Evolutionary conservation across 2,888 invertebrate species (phyloP).

Genomic region (Meandrusa payeni): DNA sequence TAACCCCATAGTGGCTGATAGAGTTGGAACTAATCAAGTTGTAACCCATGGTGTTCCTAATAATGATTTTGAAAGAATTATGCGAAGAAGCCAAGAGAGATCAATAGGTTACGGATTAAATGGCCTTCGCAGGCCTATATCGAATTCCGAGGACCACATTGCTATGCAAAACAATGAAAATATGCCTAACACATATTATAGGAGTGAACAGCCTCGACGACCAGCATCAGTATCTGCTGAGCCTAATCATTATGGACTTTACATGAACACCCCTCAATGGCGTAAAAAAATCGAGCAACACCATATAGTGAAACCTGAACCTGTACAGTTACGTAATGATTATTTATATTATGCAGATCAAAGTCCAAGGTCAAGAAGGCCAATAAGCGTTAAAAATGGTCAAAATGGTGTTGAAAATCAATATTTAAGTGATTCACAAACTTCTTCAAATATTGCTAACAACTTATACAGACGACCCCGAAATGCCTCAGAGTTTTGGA

Average conservation of each 20-base stretch:
- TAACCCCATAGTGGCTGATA: constrained; percentile 53
- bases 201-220: constrained; percentile 64
- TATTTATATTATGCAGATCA: constrained; percentile 87
- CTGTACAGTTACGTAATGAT: constrained; percentile 66
- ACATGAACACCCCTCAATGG: constrained; percentile 65
- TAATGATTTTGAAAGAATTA: constrained; percentile 72
- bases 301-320: constrained; percentile 60
- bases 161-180: constrained; percentile 75
- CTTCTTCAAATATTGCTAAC: constrained; percentile 53
- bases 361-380: constrained; percentile 86
- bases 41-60: constrained; percentile 65
- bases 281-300: constrained; percentile 53
- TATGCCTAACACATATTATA: constrained; percentile 50
- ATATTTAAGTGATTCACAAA: constrained; percentile 76
- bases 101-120: constrained; percentile 66
- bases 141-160: constrained; percentile 75
- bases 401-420: constrained; percentile 65
- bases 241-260: constrained; percentile 70
- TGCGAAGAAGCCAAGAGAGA: constrained; percentile 73
- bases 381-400: constrained; percentile 83
- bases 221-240: constrained; percentile 75
- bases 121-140: constrained; percentile 69
- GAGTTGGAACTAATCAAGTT: constrained; percentile 49
- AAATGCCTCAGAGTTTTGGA: constrained; percentile 84
- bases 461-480: constrained; percentile 61